Evolutionary conservation across 2,797 vertebrate genomes (phyloP).

Genomic region (Aplochiton taeniatus): DNA sequence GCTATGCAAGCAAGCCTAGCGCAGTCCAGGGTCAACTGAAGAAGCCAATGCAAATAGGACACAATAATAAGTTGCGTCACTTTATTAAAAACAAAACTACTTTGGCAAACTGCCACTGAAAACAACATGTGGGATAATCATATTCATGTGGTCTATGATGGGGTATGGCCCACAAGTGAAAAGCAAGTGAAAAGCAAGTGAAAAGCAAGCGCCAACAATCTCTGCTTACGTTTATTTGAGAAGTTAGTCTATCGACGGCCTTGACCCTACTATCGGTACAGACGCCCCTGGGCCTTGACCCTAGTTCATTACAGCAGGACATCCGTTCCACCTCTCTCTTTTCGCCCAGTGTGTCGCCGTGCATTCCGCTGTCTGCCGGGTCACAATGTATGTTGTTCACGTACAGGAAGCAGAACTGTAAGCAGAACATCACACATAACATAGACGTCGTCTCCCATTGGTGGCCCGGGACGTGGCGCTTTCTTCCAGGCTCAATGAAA

Average conservation of each 20-base stretch:
- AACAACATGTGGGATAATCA: no score
- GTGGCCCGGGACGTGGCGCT: conserved; percentile 7
- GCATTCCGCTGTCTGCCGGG: background rate
- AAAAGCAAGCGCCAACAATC: no score
- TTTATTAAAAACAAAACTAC: no score
- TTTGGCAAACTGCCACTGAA: no score
- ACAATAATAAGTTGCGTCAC: no score
- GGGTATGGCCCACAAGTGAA: no score
- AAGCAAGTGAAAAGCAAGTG: background rate
- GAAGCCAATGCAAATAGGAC: no score
- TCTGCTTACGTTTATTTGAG: no score
- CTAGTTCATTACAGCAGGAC: conserved; percentile 1
- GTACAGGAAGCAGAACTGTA: background rate
- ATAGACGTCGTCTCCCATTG: background rate
- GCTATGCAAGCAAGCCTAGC: no score
- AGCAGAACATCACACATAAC: background rate
- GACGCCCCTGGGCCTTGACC: background rate
- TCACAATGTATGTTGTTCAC: background rate
- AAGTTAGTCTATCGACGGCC: background rate
- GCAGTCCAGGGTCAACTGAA: no score
- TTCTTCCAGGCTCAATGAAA: conserved; percentile 30
- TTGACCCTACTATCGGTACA: background rate
- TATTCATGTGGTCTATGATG: no score
- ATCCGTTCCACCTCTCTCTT: conserved; percentile 8
- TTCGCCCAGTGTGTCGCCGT: background rate